These are phyloP conservation scores for Ectropis crepuscularia DNA, from an alignment of 2,888 invertebrate species.

Conservation along the genomic window DNA sequence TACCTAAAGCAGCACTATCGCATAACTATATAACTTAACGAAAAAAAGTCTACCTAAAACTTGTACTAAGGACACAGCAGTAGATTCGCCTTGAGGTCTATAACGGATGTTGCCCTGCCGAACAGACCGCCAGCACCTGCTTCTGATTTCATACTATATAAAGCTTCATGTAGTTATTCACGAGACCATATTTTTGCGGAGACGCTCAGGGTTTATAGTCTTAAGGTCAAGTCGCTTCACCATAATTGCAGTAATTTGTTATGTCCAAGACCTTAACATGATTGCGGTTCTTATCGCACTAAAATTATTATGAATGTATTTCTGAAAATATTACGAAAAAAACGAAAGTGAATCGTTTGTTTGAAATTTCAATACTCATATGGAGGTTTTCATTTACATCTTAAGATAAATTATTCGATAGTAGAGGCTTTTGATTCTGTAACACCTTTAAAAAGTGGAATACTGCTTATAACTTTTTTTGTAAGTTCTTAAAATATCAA, in stretches of 20 bases:
- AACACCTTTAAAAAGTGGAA: too few species aligned
- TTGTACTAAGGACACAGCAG: slow-evolving; percentile 8
- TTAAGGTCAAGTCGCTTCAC: slow-evolving; percentile 14
- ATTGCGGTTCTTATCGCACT: background rate
- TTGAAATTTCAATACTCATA: too few species aligned
- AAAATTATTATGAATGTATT: too few species aligned
- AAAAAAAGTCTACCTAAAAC: too few species aligned
- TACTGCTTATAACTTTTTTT: too few species aligned
- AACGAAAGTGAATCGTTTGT: too few species aligned
- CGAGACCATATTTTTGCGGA: slow-evolving; percentile 11
- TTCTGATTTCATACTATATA: slow-evolving; percentile 14
- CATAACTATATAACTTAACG: background rate
- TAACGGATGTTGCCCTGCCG: slow-evolving; percentile 31
- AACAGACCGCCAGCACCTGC: slow-evolving; percentile 5
- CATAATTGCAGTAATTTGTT: slow-evolving; percentile 38
- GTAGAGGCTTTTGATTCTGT: too few species aligned
- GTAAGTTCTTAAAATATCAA: too few species aligned
- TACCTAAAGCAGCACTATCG: too few species aligned
- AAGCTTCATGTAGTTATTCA: background rate
- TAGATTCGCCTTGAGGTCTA: slow-evolving; percentile 49
- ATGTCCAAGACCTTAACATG: slow-evolving; percentile 12
- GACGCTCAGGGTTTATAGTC: slow-evolving; percentile 13
- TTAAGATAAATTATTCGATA: too few species aligned
- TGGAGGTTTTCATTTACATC: too few species aligned
- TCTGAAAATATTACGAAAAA: too few species aligned